Conservation (phyloP, 1,140 invertebrate species). For the Bombus superbus region DNA sequence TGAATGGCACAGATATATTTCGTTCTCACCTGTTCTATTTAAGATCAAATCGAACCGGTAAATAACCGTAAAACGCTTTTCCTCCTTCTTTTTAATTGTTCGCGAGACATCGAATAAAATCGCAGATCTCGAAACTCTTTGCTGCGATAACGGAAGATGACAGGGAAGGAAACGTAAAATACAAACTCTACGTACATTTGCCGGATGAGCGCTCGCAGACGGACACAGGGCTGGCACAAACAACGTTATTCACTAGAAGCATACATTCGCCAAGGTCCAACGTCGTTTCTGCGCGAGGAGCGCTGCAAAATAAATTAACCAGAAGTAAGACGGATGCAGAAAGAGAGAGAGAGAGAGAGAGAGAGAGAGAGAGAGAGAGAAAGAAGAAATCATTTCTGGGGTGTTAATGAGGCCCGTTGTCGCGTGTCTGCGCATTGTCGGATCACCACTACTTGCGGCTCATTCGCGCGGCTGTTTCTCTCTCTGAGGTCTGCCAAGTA, state of each 20-base stretch:
- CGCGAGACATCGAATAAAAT: not conserved
- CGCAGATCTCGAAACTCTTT: not conserved
- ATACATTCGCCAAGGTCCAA: no score
- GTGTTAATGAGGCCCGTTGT: constrained; percentile 54
- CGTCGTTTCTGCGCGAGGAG: no score
- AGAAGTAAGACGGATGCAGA: no score
- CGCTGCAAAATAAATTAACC: no score
- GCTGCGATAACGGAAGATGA: no score
- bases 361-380: constrained; percentile 5
- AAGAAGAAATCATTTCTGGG: constrained; percentile 7
- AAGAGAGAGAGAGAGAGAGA: no score
- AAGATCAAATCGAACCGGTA: no score
- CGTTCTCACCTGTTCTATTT: constrained; percentile 1
- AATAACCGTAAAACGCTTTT: not conserved
- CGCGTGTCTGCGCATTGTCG: constrained; percentile 38
- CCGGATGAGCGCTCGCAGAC: no score
- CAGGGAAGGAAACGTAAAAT: no score
- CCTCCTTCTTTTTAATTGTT: not conserved
- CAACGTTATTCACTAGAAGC: no score
- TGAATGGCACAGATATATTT: not conserved
- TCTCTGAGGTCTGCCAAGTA: constrained; percentile 48
- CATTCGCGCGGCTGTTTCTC: not conserved
- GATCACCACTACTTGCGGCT: constrained; percentile 42
- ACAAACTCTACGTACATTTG: no score
- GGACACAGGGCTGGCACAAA: no score